Base-by-base conservation (phyloP, 2,888 invertebrate genomes). In the Ectemnius lituratus region DNA sequence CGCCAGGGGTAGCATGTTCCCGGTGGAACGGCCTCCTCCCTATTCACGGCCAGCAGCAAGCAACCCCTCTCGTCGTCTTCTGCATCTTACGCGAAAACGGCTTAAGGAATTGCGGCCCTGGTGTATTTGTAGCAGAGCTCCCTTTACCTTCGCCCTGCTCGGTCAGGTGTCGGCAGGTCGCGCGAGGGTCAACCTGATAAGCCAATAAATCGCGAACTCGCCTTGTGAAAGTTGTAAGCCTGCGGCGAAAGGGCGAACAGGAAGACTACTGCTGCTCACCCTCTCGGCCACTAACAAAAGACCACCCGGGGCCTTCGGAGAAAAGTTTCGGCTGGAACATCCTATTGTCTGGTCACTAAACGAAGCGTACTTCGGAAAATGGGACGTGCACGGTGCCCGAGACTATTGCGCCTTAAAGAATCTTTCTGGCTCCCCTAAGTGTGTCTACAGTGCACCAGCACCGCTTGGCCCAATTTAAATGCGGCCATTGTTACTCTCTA, bases 181-280 rank as follows among this genome's bases (percentile, higher is more conserved):
- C 68, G 60, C 27, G 62, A 37, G 62, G 71, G 73, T 77, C 75
- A 70, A 74, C 78, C 75, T 64, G 83, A 80, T 80, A 80, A 83
- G 75, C 80, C 78, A 75, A 82, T 82, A 82, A 82, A 82, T 71
- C 73, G 71, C 28, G 13, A 65, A 65, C 52, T 68, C 63, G 58
- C 58, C 16, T 65, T 70, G 78, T 76, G 67, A 69, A 74, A 76
- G 52, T 82, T 72, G 37, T 56, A 52, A 61, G 57, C 27, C 13
- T 5, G 59, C 4, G 23, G 14, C 46, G 20, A 37, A 37, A 49
- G 59, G 45, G 13, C 20, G 5, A 45, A 28, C 8, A 14, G n/a
- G 4, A 23, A 16, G 18, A 11, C 11, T 14, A 8, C 47, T 2
- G 23, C 23, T 23, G 67, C 28, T 28, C 37, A 11, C 37, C 37